phyloP scores from a whole-genome alignment of 2,113 vertebrate genomes.

The Cyprinodon brontotheroides region DNA sequence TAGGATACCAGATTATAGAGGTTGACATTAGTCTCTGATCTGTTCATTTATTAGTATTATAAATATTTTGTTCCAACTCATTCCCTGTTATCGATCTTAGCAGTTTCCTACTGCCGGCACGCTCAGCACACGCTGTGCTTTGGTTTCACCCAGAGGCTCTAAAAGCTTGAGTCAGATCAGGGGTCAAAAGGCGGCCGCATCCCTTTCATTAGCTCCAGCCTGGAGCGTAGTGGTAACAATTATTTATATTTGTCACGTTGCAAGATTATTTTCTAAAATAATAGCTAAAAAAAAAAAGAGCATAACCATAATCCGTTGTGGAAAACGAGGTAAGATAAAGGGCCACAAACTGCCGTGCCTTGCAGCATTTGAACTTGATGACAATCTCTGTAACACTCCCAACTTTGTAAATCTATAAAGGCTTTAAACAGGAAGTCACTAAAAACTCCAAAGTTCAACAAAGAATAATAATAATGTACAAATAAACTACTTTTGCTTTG shows the following conservation, averaged over 20 bases:
- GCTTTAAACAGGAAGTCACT: neutral
- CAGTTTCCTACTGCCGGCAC: constrained; percentile 34
- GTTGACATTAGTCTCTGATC: constrained; percentile 30
- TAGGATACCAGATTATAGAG: constrained; percentile 23
- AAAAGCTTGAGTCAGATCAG: neutral
- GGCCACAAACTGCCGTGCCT: constrained; percentile 1
- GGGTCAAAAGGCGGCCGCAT: constrained; percentile 38
- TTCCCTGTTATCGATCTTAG: constrained; percentile 31
- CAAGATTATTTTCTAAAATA: constrained; percentile 11
- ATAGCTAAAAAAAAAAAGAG: neutral
- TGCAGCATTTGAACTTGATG: neutral
- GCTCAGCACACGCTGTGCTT: constrained; percentile 23
- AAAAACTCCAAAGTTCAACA: constrained; percentile 46
- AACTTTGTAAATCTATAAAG: neutral
- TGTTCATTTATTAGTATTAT: neutral
- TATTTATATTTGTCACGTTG: constrained; percentile 14
- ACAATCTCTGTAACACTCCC: neutral
- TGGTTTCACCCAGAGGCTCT: constrained; percentile 17
- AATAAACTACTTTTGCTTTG: constrained; percentile 37
- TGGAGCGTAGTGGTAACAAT: constrained; percentile 10
- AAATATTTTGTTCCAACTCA: constrained; percentile 36
- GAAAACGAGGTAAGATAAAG: constrained; percentile 25
- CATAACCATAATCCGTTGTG: constrained; percentile 7
- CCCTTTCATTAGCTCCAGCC: constrained; percentile 48
- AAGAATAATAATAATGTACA: neutral